These are phyloP conservation scores for Zaprionus taronus DNA, from an alignment of 1,140 invertebrate species.

Conservation along the genomic window DNA sequence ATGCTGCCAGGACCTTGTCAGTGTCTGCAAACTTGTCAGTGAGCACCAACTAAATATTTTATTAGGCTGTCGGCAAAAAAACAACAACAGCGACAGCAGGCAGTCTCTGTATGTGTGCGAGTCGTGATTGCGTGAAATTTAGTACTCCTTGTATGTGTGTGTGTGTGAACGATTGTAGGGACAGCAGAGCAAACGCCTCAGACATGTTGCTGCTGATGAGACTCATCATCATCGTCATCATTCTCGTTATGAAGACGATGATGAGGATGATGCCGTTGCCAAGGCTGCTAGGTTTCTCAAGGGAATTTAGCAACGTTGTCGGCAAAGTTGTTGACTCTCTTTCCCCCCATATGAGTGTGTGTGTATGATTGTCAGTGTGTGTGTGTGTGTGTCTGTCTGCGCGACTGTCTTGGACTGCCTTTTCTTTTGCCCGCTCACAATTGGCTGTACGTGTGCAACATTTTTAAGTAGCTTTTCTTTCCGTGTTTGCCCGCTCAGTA, in stretches of 20 bases:
- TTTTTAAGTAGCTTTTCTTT: conserved; percentile 78
- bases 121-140: conserved; percentile 82
- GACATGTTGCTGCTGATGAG: conserved; percentile 72
- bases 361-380: conserved; percentile 8
- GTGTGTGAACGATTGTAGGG: conserved; percentile 49
- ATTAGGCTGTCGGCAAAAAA: conserved; percentile 73
- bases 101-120: conserved; percentile 47
- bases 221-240: conserved; percentile 62
- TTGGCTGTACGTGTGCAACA: conserved; percentile 81
- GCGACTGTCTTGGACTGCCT: conserved; percentile 34
- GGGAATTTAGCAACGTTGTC: conserved; percentile 66
- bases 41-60: conserved; percentile 83
- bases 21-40: conserved; percentile 82
- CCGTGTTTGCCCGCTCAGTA: conserved; percentile 32
- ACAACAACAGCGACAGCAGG: conserved; percentile 11
- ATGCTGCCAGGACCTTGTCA: conserved; percentile 59
- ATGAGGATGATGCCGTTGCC: conserved; percentile 23
- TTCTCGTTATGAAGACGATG: conserved; percentile 37
- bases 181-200: conserved; percentile 41
- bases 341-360: conserved; percentile 1
- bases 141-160: conserved; percentile 53
- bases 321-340: conserved; percentile 72
- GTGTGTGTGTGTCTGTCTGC: conserved; percentile 12
- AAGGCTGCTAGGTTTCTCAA: conserved; percentile 25
- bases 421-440: conserved; percentile 55